phyloP scores from a whole-genome alignment of 1,140 invertebrate genomes.

The Hesperophylax magnus region DNA sequence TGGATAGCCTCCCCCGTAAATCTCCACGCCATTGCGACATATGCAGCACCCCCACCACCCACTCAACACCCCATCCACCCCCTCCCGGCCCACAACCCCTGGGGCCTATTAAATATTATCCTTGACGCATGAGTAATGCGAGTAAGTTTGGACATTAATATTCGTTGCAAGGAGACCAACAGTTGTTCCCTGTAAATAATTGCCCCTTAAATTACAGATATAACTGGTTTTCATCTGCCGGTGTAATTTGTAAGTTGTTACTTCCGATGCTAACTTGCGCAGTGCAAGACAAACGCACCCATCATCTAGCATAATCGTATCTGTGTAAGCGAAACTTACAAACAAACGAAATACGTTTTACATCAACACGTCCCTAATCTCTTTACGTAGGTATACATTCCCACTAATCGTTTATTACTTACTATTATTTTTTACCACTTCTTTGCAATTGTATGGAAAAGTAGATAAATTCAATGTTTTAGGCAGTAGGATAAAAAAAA shows the following conservation, averaged over 20 bases:
- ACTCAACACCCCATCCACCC: neutral
- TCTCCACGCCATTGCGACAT: slow-evolving; percentile 47
- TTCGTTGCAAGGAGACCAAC: slow-evolving; percentile 52
- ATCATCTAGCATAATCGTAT: neutral
- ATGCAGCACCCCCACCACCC: slow-evolving; percentile 31
- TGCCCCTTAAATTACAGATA: slow-evolving; percentile 54
- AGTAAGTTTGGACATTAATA: slow-evolving; percentile 57
- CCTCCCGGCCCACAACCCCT: slow-evolving; percentile 21
- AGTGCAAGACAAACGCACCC: slow-evolving; percentile 6
- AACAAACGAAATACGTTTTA: no score
- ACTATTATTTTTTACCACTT: no score
- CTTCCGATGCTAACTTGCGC: slow-evolving; percentile 2
- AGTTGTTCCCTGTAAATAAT: slow-evolving; percentile 57
- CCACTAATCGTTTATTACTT: no score
- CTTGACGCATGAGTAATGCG: slow-evolving; percentile 56
- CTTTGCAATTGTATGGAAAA: no score
- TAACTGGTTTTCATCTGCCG: slow-evolving; percentile 46
- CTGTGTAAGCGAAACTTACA: neutral
- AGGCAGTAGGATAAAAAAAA: no score
- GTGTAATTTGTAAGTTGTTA: slow-evolving; percentile 34
- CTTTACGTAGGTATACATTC: no score
- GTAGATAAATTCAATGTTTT: no score
- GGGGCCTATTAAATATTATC: slow-evolving; percentile 54
- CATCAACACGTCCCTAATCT: no score
- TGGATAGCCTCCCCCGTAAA: slow-evolving; percentile 35